These are phyloP conservation scores for Chrysolina oricalcia DNA, from an alignment of 2,888 invertebrate genomes.

Conservation along the genomic window DNA sequence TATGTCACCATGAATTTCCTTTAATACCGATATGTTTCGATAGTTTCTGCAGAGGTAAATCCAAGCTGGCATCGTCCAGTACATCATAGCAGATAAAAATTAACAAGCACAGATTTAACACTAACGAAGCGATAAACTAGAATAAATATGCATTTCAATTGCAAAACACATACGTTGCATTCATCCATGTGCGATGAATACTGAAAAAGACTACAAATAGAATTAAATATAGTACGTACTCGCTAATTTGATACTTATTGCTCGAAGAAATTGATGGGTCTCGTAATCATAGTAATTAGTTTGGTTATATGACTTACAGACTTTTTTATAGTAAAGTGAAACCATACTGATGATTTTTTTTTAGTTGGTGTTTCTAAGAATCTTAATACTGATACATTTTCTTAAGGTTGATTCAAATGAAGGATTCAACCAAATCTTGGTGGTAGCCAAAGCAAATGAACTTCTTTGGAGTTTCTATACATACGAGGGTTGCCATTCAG, in stretches of 20 bases:
- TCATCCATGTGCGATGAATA: conserved; percentile 13
- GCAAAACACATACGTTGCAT: conserved; percentile 20
- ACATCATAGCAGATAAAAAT: background rate
- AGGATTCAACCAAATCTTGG: no score
- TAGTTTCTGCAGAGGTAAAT: background rate
- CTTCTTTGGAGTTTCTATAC: no score
- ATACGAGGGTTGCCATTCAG: no score
- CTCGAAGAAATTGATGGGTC: conserved; percentile 5
- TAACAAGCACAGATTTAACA: conserved; percentile 7
- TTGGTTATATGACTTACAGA: background rate
- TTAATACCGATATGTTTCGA: background rate
- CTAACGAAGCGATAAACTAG: conserved; percentile 16
- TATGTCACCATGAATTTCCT: no score
- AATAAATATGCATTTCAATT: conserved; percentile 30
- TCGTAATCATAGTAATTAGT: conserved; percentile 13
- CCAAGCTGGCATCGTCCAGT: background rate
- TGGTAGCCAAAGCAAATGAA: no score
- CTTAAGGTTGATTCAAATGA: no score
- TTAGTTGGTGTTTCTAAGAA: no score
- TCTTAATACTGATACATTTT: no score
- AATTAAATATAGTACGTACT: conserved; percentile 19
- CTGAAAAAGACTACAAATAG: conserved; percentile 8
- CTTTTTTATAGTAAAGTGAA: background rate
- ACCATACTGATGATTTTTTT: no score
- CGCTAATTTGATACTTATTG: conserved; percentile 14